A percentile compares a stretch with the other conserved stretches of the same genome.
Evolutionary conservation across 2,113 vertebrate genomes (phyloP).

Genomic region (Probosciger aterrimus): DNA sequence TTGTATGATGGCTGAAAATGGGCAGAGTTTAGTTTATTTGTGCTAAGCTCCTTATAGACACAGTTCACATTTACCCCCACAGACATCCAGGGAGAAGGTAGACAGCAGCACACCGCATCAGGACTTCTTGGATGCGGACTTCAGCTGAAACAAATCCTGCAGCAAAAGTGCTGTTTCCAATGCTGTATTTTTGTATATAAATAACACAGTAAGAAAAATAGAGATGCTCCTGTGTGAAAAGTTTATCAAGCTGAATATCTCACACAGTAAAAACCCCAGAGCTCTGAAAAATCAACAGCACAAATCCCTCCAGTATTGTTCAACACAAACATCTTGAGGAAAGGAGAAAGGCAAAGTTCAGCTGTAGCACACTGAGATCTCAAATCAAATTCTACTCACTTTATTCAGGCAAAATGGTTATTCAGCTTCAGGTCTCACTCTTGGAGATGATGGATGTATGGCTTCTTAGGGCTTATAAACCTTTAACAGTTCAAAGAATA

Average conservation of each 20-base stretch:
- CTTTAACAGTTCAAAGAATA: neutral
- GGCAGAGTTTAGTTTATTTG: neutral
- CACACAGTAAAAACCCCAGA: neutral
- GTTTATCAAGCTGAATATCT: neutral
- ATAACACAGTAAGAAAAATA: neutral
- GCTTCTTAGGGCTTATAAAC: neutral
- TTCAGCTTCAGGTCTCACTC: neutral
- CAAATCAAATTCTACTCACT: neutral
- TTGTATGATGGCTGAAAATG: neutral
- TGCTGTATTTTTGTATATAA: neutral
- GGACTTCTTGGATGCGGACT: neutral
- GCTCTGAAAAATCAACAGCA: neutral
- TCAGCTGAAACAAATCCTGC: neutral
- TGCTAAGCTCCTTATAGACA: neutral
- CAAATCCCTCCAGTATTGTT: neutral
- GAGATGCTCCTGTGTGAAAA: neutral
- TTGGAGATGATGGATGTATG: neutral
- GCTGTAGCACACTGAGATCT: neutral
- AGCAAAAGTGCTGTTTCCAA: neutral
- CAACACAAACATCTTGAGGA: neutral
- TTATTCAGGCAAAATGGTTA: neutral
- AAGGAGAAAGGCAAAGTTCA: neutral
- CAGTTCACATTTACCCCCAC: neutral
- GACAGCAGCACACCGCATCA: neutral
- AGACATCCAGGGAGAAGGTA: neutral